Evolutionary conservation across 2,888 invertebrate species (phyloP), one percentile per base, ranked within the genome.

Genomic region (Pomacea canaliculata): DNA sequence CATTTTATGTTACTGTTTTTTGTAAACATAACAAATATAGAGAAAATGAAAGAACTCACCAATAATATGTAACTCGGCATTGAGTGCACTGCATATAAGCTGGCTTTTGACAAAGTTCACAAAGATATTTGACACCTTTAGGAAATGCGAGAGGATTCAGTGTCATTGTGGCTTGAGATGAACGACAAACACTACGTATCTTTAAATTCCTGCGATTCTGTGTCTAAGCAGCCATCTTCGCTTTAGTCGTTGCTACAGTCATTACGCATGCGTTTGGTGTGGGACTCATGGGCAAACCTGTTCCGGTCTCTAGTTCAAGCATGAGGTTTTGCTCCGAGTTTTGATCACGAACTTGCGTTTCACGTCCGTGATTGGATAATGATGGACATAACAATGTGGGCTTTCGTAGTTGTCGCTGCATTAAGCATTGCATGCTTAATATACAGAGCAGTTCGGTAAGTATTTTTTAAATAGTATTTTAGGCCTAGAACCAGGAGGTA

Each of bases 11-110:
- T 37, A 5, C 37, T 37, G 37, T 37, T 37, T 37, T 37, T 1
- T 37, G 37, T 37, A 5, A 37, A 37, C 37, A 37, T 37, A 37
- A 23, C 23, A 23, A 37, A 37, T 5, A 37, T 37, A 37, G 3
- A 37, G 37, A 1, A 37, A 37, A 37, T 37, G 37, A 37, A 56
- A 51, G 13, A 60, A 76, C 87, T 87, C 83, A 91, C 91, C 91
- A 91, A 80, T 91, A 91, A 86, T 89, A 91, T 8, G 91, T 91
- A 1, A 90, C 90, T 80, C 88, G 84, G 78, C 91, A 91, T 80
- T 87, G 84, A 76, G 87, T 87, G 81, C 91, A 91, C 76, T 89
- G 87, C 74, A 90, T 83, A 83, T 87, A 89, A 13, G 91, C 91
- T 69, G 90, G 90, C 80, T 90, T 90, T 77, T 90, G 90, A 81